phyloP scores from a whole-genome alignment of 2,113 vertebrate genomes.

The Probosciger aterrimus region DNA sequence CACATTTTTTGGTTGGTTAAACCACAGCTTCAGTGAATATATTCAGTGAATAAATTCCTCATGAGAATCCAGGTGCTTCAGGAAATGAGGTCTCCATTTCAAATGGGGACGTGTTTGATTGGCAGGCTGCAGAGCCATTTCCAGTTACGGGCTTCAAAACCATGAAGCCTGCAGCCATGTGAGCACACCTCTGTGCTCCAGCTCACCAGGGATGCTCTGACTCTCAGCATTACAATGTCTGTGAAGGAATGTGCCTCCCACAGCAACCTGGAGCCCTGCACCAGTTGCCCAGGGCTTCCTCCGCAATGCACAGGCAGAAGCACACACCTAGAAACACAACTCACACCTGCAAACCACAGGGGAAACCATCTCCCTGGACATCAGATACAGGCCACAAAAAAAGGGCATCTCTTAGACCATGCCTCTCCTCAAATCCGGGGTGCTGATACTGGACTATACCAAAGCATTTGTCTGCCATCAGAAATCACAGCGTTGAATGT shows the following conservation, averaged over 20 bases:
- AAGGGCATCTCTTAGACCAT: background rate
- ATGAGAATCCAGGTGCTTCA: background rate
- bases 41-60: background rate
- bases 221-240: background rate
- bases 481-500: background rate
- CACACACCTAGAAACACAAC: accelerated
- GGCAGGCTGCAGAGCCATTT: background rate
- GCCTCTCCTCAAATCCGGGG: background rate
- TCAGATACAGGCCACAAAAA: background rate
- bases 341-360: background rate
- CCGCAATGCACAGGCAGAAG: background rate
- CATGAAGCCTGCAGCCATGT: background rate
- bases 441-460: background rate
- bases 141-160: accelerated
- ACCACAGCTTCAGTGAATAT: background rate
- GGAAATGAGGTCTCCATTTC: background rate
- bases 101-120: background rate
- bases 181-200: background rate
- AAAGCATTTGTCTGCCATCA: background rate
- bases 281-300: background rate
- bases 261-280: background rate
- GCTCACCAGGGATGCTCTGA: background rate
- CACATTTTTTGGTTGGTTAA: background rate
- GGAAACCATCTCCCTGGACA: background rate
- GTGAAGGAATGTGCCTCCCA: background rate